These are phyloP conservation scores for Colaptes auratus DNA, from an alignment of 2,113 vertebrate genomes.

Conservation along the genomic window DNA sequence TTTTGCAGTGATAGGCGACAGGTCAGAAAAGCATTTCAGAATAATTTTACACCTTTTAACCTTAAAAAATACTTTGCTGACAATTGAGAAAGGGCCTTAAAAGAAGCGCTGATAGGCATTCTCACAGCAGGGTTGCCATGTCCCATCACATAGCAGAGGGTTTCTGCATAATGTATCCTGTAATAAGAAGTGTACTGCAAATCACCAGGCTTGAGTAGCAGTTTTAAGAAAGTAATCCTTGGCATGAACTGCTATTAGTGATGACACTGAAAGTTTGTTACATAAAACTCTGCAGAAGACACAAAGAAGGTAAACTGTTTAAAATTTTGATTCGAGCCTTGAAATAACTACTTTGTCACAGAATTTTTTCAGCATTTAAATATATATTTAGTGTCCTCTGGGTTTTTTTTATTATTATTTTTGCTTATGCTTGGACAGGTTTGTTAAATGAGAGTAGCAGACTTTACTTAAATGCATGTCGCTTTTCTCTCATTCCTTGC, in stretches of 20 bases:
- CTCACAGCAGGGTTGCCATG: constrained; percentile 82
- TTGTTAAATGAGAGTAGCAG: not conserved
- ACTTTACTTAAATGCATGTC: constrained; percentile 41
- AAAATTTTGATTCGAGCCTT: constrained; percentile 66
- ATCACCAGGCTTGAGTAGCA: constrained; percentile 75
- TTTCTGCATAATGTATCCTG: constrained; percentile 84
- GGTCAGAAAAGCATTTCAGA: constrained; percentile 89
- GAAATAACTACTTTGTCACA: constrained; percentile 54
- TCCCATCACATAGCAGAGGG: constrained; percentile 79
- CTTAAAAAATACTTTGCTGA: constrained; percentile 89
- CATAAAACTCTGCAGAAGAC: constrained; percentile 74
- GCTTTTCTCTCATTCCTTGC: constrained; percentile 19
- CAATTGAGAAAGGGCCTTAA: constrained; percentile 87
- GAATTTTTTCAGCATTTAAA: constrained; percentile 61
- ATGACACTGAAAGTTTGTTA: constrained; percentile 81
- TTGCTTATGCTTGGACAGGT: constrained; percentile 62
- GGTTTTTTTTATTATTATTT: not conserved
- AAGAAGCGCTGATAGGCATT: constrained; percentile 86
- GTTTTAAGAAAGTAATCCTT: constrained; percentile 73
- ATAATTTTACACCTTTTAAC: constrained; percentile 91
- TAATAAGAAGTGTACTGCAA: constrained; percentile 78
- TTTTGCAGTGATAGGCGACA: constrained; percentile 86
- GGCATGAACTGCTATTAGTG: constrained; percentile 77
- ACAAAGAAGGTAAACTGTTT: constrained; percentile 73
- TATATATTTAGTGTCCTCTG: constrained; percentile 26